Evolutionary conservation across 2,113 vertebrate genomes (phyloP).

Genomic region (Pluvialis apricaria): DNA sequence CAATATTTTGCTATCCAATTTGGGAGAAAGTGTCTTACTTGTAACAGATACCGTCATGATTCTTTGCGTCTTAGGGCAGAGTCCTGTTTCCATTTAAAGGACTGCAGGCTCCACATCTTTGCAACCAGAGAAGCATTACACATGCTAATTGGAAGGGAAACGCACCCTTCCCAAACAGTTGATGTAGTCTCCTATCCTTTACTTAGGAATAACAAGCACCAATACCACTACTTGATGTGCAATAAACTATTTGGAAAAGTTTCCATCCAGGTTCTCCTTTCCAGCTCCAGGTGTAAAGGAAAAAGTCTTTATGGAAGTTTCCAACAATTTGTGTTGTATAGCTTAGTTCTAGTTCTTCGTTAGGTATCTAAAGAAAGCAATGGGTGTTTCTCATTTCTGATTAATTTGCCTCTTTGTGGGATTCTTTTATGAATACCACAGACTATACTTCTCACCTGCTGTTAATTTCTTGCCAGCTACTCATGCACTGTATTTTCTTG

Average conservation of each 20-base stretch:
- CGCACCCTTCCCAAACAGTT: neutral
- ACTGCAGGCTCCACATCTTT: neutral
- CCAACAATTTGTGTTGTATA: neutral
- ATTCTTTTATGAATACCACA: neutral
- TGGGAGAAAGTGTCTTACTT: neutral
- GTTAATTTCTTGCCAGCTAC: neutral
- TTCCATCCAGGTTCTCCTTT: neutral
- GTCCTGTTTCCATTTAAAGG: neutral
- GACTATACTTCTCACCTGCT: neutral
- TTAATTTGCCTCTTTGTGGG: neutral
- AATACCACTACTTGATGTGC: neutral
- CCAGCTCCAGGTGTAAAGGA: neutral
- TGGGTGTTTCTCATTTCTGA: neutral
- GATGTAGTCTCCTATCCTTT: neutral
- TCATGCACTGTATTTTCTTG: neutral
- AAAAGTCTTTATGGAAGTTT: neutral
- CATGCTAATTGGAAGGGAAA: neutral
- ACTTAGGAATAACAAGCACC: neutral
- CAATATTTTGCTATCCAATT: neutral
- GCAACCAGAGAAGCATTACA: neutral
- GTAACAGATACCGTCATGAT: neutral
- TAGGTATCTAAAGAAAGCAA: neutral
- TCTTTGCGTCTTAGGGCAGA: neutral
- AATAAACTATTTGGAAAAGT: neutral
- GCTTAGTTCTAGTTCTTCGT: neutral